These are phyloP conservation scores for Garra rufa DNA, from an alignment of 2,113 vertebrate species.

Conservation along the genomic window DNA sequence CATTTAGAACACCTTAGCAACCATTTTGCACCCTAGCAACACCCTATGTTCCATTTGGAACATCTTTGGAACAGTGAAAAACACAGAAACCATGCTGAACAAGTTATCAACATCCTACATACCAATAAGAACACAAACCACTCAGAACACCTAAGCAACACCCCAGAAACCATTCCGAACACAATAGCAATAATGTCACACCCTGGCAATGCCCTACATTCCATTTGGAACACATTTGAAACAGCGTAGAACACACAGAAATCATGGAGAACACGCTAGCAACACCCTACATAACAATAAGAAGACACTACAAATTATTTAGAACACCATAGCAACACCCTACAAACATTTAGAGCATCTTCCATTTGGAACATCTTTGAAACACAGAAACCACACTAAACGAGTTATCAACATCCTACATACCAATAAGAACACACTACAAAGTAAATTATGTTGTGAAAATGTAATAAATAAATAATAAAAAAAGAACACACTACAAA, in stretches of 20 bases:
- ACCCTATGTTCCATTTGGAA: no score
- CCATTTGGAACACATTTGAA: not conserved
- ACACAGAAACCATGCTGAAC: no score
- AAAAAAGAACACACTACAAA: no score
- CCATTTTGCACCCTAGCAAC: no score
- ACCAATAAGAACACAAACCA: not conserved
- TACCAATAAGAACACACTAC: not conserved
- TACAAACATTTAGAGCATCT: not conserved
- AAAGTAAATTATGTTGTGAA: no score
- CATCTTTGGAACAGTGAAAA: no score
- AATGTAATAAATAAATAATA: no score
- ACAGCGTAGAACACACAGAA: no score
- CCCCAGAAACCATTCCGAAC: not conserved
- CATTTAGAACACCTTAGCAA: not conserved
- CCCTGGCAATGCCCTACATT: not conserved
- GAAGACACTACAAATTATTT: not conserved
- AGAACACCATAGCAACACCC: not conserved
- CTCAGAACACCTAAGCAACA: not conserved
- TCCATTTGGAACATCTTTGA: no score
- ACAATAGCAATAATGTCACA: not conserved
- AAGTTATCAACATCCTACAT: no score
- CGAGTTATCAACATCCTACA: no score
- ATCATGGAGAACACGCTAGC: not conserved
- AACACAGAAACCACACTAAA: no score
- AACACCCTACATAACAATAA: not conserved